Percentiles rank a stretch among this genome's conserved stretches.
These are phyloP conservation scores for Falco punctatus DNA, from an alignment of 2,113 vertebrate genomes.

Conservation along the genomic window DNA sequence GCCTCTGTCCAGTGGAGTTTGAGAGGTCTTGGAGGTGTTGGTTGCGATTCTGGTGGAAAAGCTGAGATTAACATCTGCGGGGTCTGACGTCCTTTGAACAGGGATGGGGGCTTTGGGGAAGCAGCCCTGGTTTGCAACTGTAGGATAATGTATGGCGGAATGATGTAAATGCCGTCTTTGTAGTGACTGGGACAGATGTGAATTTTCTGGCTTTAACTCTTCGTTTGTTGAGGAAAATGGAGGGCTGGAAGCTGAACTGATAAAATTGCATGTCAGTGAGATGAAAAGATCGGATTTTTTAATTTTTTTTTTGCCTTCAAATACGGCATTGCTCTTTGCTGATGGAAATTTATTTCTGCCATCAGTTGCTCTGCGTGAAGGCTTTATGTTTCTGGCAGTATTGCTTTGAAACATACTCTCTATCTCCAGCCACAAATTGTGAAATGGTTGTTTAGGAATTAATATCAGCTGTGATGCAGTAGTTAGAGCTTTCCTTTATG, in stretches of 20 bases:
- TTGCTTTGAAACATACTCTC: background rate
- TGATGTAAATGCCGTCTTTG: background rate
- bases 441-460: background rate
- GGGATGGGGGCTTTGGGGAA: background rate
- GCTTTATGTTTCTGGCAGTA: background rate
- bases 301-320: background rate
- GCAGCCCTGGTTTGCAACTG: background rate
- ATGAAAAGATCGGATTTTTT: background rate
- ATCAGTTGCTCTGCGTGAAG: background rate
- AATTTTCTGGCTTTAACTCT: conserved; percentile 30
- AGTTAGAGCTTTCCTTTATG: background rate
- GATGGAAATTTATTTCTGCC: background rate
- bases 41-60: background rate
- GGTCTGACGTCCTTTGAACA: background rate
- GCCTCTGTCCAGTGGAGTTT: background rate
- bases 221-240: background rate
- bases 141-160: background rate
- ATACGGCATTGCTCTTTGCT: background rate
- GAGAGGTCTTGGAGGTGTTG: background rate
- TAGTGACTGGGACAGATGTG: conserved; percentile 7
- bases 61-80: background rate
- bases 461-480: background rate
- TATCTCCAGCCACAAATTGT: background rate
- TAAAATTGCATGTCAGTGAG: background rate
- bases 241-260: background rate